A percentile compares a stretch with the other conserved stretches of the same genome.
phyloP scores from a whole-genome alignment of 2,797 vertebrate genomes.

The Lepus oiostolus region DNA sequence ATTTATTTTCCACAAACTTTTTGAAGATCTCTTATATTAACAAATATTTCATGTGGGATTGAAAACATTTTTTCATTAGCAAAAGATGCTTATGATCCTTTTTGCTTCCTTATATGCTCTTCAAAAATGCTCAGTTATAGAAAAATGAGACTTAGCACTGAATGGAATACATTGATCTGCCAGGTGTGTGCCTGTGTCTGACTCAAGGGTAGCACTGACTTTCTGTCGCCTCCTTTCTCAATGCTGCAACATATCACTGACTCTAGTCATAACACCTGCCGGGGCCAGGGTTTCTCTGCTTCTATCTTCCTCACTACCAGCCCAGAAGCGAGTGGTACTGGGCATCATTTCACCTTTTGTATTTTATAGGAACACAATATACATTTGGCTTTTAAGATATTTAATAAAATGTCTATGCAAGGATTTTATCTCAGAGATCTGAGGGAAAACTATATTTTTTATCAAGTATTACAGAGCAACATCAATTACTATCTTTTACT shows the following conservation, averaged over 20 bases:
- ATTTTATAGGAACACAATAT: neutral
- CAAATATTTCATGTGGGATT: slow-evolving; percentile 28
- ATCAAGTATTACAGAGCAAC: slow-evolving; percentile 32
- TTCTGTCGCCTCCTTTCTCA: neutral
- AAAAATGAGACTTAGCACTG: slow-evolving; percentile 13
- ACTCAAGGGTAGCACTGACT: neutral
- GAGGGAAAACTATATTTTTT: slow-evolving; percentile 54
- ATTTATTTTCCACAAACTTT: too few relatives aligned
- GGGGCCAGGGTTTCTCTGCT: neutral
- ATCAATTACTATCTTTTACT: slow-evolving; percentile 45
- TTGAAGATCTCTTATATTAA: neutral
- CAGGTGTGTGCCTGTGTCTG: slow-evolving; percentile 8
- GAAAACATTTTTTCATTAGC: slow-evolving; percentile 47
- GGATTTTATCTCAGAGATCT: slow-evolving; percentile 23
- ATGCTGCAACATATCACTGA: neutral
- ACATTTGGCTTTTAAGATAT: slow-evolving; percentile 50
- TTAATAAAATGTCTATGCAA: neutral
- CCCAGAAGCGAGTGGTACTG: neutral
- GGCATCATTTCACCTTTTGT: neutral
- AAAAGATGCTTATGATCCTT: neutral
- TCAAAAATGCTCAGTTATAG: neutral
- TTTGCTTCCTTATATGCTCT: neutral
- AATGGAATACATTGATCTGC: neutral
- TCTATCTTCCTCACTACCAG: neutral
- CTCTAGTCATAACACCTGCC: too few relatives aligned